Base-by-base conservation (phyloP, 2,888 invertebrate species). In the Catocala nupta region DNA sequence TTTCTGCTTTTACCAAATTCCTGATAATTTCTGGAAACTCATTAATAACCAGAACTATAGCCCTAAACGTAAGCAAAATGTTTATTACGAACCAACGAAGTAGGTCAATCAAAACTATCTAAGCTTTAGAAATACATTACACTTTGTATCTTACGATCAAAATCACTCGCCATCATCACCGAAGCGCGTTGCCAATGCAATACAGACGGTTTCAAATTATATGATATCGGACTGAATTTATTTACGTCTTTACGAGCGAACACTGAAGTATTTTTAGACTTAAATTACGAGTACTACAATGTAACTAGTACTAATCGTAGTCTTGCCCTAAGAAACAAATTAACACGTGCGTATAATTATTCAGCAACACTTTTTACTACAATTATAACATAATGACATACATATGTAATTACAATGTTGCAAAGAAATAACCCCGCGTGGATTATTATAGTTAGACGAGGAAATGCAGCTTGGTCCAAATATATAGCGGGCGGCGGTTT, bases 351-450 rank as follows among this genome's bases (percentile, higher is more conserved):
- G 53, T 58, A 63, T 48, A 67, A 58, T 55, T 58, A 59, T 59
- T 68, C 56, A 59, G 56, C 50, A 62, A 50, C 25, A 55, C 45
- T 65, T 72, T 68, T 73, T 71, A 65, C 55, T 64, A 69, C 65
- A 74, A 74, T 76, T 76, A 74, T 70, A 69, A 70, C 50, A 55
- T 71, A 72, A 74, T 70, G 65, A 68, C 74, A 74, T 56, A 68
- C 74, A 74, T 56, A 56, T 70, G 65, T 59, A 75, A 77, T 76
- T 73, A 80, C 68, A 67, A 70, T 65, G 68, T 79, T 75, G 76
- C 76, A 71, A 71, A 63, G 63, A 62, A 56, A 53, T 76, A 68
- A 71, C 68, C 69, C 59, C 58, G 59, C 64, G 64, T 68, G 63
- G 71, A 65, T 10, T 70, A 69, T 71, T 74, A 68, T 70, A 68